Conservation (phyloP, 2,113 vertebrate species). For the Entomyzon cyanotis region DNA sequence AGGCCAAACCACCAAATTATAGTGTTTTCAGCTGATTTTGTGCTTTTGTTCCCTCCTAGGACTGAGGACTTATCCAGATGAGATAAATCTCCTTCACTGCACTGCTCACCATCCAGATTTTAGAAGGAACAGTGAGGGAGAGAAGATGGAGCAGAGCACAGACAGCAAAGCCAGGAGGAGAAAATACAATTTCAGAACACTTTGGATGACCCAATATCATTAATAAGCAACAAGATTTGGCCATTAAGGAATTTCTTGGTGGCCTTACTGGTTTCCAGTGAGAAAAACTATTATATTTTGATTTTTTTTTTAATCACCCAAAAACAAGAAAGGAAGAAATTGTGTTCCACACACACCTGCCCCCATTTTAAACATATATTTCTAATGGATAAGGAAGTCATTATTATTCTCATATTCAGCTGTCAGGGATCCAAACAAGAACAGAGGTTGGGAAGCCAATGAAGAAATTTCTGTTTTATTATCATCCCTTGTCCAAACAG, state of each 20-base stretch:
- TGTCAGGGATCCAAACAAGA: neutral
- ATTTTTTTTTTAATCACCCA: neutral
- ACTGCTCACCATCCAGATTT: rapidly evolving
- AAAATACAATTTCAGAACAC: neutral
- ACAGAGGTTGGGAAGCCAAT: neutral
- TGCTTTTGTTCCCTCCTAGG: neutral
- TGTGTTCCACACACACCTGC: neutral
- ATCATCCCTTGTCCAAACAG: neutral
- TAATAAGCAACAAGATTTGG: neutral
- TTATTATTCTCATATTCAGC: neutral
- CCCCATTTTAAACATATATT: neutral
- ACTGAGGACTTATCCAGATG: neutral
- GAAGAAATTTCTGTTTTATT: neutral
- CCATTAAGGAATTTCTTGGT: neutral
- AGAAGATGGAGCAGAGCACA: neutral
- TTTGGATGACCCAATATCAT: neutral
- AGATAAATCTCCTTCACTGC: neutral
- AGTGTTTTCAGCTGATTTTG: neutral
- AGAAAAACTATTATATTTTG: neutral
- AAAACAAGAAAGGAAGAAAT: neutral
- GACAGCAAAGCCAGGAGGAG: neutral
- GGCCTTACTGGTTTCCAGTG: neutral
- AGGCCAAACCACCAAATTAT: neutral
- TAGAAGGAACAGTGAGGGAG: rapidly evolving
- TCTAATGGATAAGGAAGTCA: neutral